Percentiles rank a stretch among this genome's conserved stretches.
Evolutionary conservation across 2,113 vertebrate genomes (phyloP).

Genomic region (Chloebia gouldiae): DNA sequence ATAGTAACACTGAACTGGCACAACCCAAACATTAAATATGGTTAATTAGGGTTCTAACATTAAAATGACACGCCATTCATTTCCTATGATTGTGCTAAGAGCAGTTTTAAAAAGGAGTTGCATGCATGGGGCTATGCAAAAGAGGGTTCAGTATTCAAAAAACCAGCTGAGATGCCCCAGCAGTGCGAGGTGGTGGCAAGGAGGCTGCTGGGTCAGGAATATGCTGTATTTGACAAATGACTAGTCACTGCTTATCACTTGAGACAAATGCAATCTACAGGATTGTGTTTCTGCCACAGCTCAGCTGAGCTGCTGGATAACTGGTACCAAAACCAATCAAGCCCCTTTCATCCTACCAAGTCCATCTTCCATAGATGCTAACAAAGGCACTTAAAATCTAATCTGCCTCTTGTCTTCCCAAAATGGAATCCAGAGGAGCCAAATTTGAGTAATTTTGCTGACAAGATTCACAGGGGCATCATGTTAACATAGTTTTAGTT

Average conservation of each 20-base stretch:
- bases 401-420: slow-evolving; percentile 38
- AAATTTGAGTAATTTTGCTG: slow-evolving; percentile 26
- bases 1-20: neutral
- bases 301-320: slow-evolving; percentile 20
- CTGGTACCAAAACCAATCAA: slow-evolving; percentile 26
- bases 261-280: slow-evolving; percentile 28
- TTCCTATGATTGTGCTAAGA: neutral
- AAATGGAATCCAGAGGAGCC: slow-evolving; percentile 43
- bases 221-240: neutral
- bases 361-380: neutral
- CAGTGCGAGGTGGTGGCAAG: neutral
- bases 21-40: neutral
- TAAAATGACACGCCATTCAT: neutral
- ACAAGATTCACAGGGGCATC: neutral
- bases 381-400: slow-evolving; percentile 42
- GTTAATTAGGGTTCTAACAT: neutral
- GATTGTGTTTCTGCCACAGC: neutral
- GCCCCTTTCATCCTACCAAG: neutral
- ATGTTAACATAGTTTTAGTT: slow-evolving; percentile 10
- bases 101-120: neutral
- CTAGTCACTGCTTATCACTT: neutral
- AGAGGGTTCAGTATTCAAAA: neutral
- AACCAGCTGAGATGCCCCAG: neutral
- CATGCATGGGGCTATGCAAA: neutral
- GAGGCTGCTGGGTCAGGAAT: neutral